A percentile compares a stretch with the other conserved stretches of the same genome.
Evolutionary conservation across 2,888 invertebrate species (phyloP).

Genomic region (Gastracanthus pulcherrimus): DNA sequence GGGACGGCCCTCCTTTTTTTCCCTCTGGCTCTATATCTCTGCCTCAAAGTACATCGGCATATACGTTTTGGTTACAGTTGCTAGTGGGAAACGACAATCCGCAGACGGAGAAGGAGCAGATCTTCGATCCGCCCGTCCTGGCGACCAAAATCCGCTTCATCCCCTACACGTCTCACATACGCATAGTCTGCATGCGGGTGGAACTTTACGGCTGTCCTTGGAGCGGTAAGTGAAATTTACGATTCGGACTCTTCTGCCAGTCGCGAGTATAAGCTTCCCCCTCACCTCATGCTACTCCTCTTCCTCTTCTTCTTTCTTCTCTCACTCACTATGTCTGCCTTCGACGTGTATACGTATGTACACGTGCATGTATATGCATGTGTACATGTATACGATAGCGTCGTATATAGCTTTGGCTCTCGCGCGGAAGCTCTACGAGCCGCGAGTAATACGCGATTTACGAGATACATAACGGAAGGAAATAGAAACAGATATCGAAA

Average conservation of each 20-base stretch:
- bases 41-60: neutral
- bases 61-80: constrained; percentile 80
- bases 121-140: constrained; percentile 87
- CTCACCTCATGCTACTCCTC: constrained; percentile 3
- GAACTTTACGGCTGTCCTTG: constrained; percentile 90
- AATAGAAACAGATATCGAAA: constrained; percentile 57
- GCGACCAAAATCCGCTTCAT: constrained; percentile 88
- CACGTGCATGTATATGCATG: neutral
- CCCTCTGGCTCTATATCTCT: neutral
- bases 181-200: constrained; percentile 89
- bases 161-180: constrained; percentile 87
- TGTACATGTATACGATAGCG: neutral
- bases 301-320: neutral
- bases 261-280: neutral
- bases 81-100: constrained; percentile 90
- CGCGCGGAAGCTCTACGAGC: constrained; percentile 28
- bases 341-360: neutral
- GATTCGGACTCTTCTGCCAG: constrained; percentile 53
- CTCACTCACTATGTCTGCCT: neutral
- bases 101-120: constrained; percentile 85
- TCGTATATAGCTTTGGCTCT: neutral
- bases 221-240: constrained; percentile 82
- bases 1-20: neutral
- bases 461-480: constrained; percentile 56
- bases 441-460: constrained; percentile 55